phyloP scores from a whole-genome alignment of 1,140 invertebrate genomes.

The Conus betulinus region DNA sequence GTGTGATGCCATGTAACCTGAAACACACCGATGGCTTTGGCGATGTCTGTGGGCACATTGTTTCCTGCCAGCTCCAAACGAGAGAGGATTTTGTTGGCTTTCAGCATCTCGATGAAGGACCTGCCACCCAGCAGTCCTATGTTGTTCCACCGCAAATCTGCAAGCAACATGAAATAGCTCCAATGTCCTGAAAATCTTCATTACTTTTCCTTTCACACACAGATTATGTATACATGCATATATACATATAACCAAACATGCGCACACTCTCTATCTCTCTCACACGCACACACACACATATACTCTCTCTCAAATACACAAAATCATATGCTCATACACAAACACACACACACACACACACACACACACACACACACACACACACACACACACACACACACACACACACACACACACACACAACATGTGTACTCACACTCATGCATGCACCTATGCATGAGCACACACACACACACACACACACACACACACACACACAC shows the following conservation, averaged over 20 bases:
- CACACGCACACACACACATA: no score
- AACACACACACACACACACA: no score
- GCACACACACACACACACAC: no score
- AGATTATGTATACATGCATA: no score
- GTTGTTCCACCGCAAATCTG: slow-evolving; percentile 76
- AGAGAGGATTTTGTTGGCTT: slow-evolving; percentile 70
- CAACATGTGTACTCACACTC: not conserved
- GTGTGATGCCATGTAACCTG: no score
- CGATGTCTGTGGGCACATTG: slow-evolving; percentile 72
- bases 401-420: not conserved
- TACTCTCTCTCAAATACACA: no score
- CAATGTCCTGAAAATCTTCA: not conserved
- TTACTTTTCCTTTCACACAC: no score
- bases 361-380: not conserved
- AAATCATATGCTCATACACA: no score
- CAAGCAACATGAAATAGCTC: not conserved
- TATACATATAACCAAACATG: no score
- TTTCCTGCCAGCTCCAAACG: slow-evolving; percentile 73
- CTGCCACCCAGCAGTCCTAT: slow-evolving; percentile 72
- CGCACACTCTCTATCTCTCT: no score
- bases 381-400: not conserved
- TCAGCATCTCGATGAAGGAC: slow-evolving; percentile 69
- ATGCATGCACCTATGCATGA: no score
- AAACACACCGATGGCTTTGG: slow-evolving; percentile 69
- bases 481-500: not conserved